Percentiles rank a stretch among this genome's conserved stretches.
Evolutionary conservation across 1,140 invertebrate species (phyloP).

Genomic region (Gonioctena quinquepunctata): DNA sequence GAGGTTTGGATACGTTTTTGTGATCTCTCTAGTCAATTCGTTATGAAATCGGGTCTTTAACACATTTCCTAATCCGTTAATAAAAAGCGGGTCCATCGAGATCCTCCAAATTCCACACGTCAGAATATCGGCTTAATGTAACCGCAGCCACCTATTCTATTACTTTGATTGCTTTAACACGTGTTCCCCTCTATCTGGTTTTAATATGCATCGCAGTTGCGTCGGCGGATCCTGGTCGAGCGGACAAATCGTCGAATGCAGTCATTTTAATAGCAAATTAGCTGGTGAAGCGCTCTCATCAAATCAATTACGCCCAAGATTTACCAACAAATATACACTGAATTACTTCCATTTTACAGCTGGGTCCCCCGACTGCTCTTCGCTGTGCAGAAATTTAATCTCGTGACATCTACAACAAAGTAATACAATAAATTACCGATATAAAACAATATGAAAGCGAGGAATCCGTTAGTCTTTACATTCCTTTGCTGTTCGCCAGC

Average conservation of each 20-base stretch:
- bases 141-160: conserved; percentile 32
- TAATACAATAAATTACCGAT: conserved; percentile 53
- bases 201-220: conserved; percentile 43
- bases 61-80: not conserved
- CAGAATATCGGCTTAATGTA: conserved; percentile 4
- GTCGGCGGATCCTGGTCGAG: not conserved
- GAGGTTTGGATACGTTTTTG: too few relatives aligned
- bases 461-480: conserved; percentile 50
- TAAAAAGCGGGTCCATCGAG: not conserved
- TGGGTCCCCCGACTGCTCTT: too few relatives aligned
- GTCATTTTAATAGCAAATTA: conserved; percentile 42
- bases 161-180: conserved; percentile 42
- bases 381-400: conserved; percentile 40
- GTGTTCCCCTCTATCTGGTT: conserved; percentile 34
- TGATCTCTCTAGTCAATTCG: too few relatives aligned
- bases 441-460: conserved; percentile 53
- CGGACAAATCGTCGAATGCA: not conserved
- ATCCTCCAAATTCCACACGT: conserved; percentile 4
- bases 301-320: conserved; percentile 32
- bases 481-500: conserved; percentile 38
- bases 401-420: conserved; percentile 50
- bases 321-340: conserved; percentile 40
- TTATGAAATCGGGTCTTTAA: too few relatives aligned
- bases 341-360: conserved; percentile 39
- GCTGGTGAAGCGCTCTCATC: conserved; percentile 33